phyloP scores from a whole-genome alignment of 1,140 invertebrate species.

The Drosophila quadrilineata region DNA sequence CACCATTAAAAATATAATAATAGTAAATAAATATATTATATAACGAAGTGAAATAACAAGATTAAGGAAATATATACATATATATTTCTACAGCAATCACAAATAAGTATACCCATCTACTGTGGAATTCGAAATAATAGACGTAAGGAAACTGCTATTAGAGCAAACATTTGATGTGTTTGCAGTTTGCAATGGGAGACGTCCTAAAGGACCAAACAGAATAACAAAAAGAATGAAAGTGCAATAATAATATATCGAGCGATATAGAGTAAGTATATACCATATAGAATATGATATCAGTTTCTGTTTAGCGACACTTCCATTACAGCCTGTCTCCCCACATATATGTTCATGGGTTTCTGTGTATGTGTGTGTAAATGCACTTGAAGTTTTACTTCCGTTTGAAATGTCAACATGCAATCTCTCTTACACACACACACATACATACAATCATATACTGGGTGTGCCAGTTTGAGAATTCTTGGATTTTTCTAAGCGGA shows the following conservation, averaged over 20 bases:
- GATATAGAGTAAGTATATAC: neutral
- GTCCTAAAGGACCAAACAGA: conserved; percentile 4
- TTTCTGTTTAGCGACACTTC: neutral
- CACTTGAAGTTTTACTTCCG: conserved; percentile 42
- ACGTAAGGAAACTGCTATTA: conserved; percentile 36
- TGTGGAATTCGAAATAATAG: too few relatives aligned
- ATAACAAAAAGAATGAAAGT: neutral
- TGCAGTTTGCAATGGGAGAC: neutral
- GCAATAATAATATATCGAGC: neutral
- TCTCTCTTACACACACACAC: neutral
- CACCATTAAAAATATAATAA: too few relatives aligned
- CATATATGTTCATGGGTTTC: conserved; percentile 33
- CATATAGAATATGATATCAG: conserved; percentile 3
- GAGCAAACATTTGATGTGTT: conserved; percentile 11
- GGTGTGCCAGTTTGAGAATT: too few relatives aligned
- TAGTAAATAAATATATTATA: too few relatives aligned
- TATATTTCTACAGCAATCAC: too few relatives aligned
- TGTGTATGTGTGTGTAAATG: conserved; percentile 16
- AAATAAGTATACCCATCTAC: too few relatives aligned
- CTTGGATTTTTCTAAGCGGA: too few relatives aligned
- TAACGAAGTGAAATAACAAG: too few relatives aligned
- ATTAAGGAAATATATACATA: too few relatives aligned
- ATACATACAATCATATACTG: neutral
- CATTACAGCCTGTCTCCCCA: too few relatives aligned
- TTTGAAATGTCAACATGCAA: conserved; percentile 41